Evolutionary conservation across 2,797 vertebrate species (phyloP).

Genomic region (Cygnus olor): DNA sequence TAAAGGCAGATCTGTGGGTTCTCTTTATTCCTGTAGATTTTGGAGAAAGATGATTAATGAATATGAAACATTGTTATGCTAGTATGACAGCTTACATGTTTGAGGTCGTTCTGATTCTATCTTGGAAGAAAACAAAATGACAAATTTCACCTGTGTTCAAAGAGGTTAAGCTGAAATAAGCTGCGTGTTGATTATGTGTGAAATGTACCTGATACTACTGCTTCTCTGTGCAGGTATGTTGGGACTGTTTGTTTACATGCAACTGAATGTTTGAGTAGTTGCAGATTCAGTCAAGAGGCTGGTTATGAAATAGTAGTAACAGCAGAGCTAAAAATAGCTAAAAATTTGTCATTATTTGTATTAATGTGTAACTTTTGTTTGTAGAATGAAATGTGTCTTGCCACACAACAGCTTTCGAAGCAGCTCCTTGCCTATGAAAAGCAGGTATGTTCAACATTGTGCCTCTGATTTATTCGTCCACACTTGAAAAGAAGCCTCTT

Average conservation of each 20-base stretch:
- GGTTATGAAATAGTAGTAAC: not conserved
- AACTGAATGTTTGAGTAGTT: not conserved
- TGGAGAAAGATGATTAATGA: not conserved
- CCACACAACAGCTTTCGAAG: conserved; percentile 93
- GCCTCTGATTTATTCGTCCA: not conserved
- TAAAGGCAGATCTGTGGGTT: not conserved
- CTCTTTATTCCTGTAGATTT: not conserved
- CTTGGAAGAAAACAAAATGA: not conserved
- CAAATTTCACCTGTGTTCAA: not conserved
- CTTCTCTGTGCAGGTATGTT: not conserved
- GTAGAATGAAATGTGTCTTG: conserved; percentile 98
- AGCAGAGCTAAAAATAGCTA: not conserved
- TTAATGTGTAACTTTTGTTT: conserved; percentile 24
- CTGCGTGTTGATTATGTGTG: not conserved
- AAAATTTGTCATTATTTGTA: not conserved
- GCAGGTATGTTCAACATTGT: conserved; percentile 82
- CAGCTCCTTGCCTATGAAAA: conserved; percentile 96
- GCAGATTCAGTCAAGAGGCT: not conserved
- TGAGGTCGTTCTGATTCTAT: not conserved
- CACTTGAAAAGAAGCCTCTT: not conserved
- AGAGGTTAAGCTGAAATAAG: not conserved
- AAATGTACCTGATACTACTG: not conserved
- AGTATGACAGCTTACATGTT: rapidly evolving
- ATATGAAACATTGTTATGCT: not conserved
- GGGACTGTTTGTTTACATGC: not conserved